phyloP scores from a whole-genome alignment of 2,113 vertebrate genomes.

The Acrocephalus kingi region DNA sequence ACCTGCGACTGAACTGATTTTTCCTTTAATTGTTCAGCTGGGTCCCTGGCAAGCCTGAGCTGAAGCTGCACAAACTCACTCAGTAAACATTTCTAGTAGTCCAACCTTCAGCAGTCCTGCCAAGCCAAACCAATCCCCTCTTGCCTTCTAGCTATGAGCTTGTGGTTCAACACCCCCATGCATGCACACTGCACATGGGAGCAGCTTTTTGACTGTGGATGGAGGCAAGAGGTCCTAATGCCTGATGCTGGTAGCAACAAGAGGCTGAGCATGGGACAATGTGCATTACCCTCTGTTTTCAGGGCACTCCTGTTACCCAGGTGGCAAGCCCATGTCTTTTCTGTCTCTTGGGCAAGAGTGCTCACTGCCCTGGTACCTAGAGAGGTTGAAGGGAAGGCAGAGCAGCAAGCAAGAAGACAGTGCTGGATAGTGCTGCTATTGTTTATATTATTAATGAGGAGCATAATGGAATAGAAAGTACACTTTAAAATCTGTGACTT shows the following conservation, averaged over 20 bases:
- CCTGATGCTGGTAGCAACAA: background rate
- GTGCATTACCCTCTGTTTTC: background rate
- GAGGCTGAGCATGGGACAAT: background rate
- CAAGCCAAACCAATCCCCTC: background rate
- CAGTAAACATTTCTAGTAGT: background rate
- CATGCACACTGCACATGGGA: background rate
- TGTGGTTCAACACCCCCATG: background rate
- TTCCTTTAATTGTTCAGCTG: conserved; percentile 58
- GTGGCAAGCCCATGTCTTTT: background rate
- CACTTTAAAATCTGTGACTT: background rate
- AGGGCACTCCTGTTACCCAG: background rate
- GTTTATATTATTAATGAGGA: background rate
- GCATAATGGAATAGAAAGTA: background rate
- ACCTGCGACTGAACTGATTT: background rate
- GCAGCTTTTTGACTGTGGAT: background rate
- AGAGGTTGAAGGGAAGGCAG: background rate
- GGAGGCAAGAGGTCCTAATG: background rate
- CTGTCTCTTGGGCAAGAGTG: background rate
- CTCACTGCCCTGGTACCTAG: background rate
- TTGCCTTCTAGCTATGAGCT: background rate
- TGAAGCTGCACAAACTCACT: background rate
- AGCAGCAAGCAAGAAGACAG: background rate
- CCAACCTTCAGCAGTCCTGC: background rate
- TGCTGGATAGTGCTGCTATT: background rate
- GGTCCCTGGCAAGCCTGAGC: conserved; percentile 11